Evolutionary conservation across 2,888 invertebrate genomes (phyloP).

Genomic region (Cerastoderma edule): DNA sequence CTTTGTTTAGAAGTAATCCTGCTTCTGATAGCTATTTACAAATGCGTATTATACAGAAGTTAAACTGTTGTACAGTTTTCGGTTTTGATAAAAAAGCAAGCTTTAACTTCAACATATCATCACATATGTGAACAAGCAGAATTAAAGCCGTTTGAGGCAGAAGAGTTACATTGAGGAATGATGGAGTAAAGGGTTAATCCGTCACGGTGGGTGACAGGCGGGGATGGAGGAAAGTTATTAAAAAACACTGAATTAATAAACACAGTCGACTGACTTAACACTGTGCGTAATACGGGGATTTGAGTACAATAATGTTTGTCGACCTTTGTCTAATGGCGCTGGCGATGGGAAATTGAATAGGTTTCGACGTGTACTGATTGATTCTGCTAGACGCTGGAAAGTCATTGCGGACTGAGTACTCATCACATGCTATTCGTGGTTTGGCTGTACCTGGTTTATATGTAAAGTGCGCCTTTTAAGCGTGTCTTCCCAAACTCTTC

Average conservation of each 20-base stretch:
- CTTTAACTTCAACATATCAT: not conserved
- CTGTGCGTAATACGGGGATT: constrained; percentile 3
- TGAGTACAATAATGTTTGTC: constrained; percentile 2
- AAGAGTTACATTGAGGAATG: not conserved
- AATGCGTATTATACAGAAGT: not conserved
- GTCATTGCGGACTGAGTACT: too few relatives aligned
- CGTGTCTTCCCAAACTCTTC: too few relatives aligned
- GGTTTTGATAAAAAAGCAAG: not conserved
- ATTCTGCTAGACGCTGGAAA: too few relatives aligned
- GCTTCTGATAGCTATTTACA: not conserved
- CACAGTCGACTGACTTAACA: constrained; percentile 19
- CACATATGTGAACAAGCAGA: not conserved
- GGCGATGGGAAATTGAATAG: too few relatives aligned
- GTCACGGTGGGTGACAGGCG: not conserved
- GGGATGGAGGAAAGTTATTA: constrained; percentile 17
- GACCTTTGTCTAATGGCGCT: too few relatives aligned
- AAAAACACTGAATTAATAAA: constrained; percentile 25
- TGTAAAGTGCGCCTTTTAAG: too few relatives aligned
- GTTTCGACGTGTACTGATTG: too few relatives aligned
- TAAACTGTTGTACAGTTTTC: not conserved
- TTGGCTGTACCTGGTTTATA: too few relatives aligned
- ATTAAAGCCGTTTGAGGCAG: not conserved
- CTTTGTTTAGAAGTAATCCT: too few relatives aligned
- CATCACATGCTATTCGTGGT: too few relatives aligned
- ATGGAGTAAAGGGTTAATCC: not conserved